Conservation (phyloP, 2,888 invertebrate species). For the Corythucha ciliata region DNA sequence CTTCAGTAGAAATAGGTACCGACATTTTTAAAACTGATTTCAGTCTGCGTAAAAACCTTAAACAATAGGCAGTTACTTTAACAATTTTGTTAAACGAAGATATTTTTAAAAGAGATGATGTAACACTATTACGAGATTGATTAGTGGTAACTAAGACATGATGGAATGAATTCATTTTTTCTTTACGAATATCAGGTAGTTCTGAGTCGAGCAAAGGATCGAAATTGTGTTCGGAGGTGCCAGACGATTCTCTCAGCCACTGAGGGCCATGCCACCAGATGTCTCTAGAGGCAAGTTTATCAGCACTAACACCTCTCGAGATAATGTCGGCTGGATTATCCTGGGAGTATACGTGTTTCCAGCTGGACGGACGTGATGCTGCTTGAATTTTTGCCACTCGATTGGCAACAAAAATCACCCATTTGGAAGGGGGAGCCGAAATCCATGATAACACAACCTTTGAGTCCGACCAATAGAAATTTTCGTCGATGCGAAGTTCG, state of each 20-base stretch:
- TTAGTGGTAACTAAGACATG: background rate
- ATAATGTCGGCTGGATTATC: constrained; percentile 31
- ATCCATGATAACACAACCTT: constrained; percentile 24
- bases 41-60: background rate
- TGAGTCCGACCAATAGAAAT: constrained; percentile 26
- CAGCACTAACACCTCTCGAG: constrained; percentile 25
- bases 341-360: constrained; percentile 27
- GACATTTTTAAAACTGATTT: background rate
- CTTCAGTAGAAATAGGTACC: background rate
- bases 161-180: background rate
- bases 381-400: background rate
- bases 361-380: constrained; percentile 4
- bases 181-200: background rate
- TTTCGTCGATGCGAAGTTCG: background rate
- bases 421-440: constrained; percentile 10
- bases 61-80: constrained; percentile 1
- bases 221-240: background rate
- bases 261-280: constrained; percentile 25
- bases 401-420: constrained; percentile 15
- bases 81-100: constrained; percentile 2
- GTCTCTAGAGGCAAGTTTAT: constrained; percentile 1
- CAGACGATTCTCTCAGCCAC: background rate
- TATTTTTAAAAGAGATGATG: too few relatives aligned
- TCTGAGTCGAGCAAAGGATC: background rate
- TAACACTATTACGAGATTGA: background rate